These are phyloP conservation scores for human (Homo sapiens) DNA, from an alignment of 2,113 vertebrate genomes.

Conservation along the genomic window GRCh38 chr4:161996501-161997000, in stretches of 20 bases:
- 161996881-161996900: constrained; percentile 44
- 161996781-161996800: constrained; percentile 46
- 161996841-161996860: constrained; percentile 68
- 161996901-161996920: constrained; percentile 64
- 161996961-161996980: constrained; percentile 72
- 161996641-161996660: neutral
- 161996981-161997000: constrained; percentile 67
- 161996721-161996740: constrained; percentile 17
- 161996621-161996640: neutral
- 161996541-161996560: neutral
- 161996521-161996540: neutral
- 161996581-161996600: neutral
- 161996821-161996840: constrained; percentile 29
- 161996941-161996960: constrained; percentile 76
- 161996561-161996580: neutral
- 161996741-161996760: constrained; percentile 44
- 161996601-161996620: neutral
- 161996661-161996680: neutral
- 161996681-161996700: neutral
- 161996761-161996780: neutral
- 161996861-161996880: constrained; percentile 43
- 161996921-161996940: constrained; percentile 56
- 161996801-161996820: constrained; percentile 52
- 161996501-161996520: neutral
- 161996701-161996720: neutral